Evolutionary conservation across 92 coral and sea anemone species (phyloP), one percentile per base, ranked within the genome.

Genomic region (Paragorgia papillata): DNA sequence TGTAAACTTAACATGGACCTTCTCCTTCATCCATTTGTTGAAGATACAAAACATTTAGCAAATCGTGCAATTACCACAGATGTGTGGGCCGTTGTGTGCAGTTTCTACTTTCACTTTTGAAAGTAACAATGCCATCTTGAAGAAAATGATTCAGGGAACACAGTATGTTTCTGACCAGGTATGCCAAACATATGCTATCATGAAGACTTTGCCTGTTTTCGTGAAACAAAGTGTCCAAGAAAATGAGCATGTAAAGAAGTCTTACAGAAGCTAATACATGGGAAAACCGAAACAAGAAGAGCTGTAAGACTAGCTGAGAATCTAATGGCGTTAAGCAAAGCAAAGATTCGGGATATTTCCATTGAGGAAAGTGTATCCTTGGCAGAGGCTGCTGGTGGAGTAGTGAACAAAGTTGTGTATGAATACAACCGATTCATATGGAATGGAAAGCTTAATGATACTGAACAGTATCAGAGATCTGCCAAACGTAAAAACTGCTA

Each of bases 161-260:
- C n/a, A n/a, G n/a, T n/a, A n/a, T n/a, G n/a, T n/a, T n/a, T n/a
- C n/a, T 34, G 70, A 33, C 26, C 70, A 63, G 29, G 70, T 63
- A 21, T 63, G 70, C 26, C 70, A 63, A 6, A 63, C 70, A 4
- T 63, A 63, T 63, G 70, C 70, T 37, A 63, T 63, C 48, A 63
- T 63, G 70, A 63, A 33, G 51, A 63, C 46, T 1, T 14, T 63
- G 51, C 70, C 70, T 3, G 8, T 63, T 0, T 37, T 63, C 6
- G 34, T 63, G 51, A 63, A 63, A 33, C 70, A 63, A 63, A 7
- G 24, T 63, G 48, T 34, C 6, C 8, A 63, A 15, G 70, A 40
- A 5, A 37, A 33, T 29, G 6, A 63, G 0, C 1, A 1, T 7
- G 70, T 63, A 13, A 10, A 6, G 70, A 63, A 30, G 24, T 63